Evolutionary conservation across 2,113 vertebrate genomes (phyloP).

Genomic region (Syrmaticus mikado): DNA sequence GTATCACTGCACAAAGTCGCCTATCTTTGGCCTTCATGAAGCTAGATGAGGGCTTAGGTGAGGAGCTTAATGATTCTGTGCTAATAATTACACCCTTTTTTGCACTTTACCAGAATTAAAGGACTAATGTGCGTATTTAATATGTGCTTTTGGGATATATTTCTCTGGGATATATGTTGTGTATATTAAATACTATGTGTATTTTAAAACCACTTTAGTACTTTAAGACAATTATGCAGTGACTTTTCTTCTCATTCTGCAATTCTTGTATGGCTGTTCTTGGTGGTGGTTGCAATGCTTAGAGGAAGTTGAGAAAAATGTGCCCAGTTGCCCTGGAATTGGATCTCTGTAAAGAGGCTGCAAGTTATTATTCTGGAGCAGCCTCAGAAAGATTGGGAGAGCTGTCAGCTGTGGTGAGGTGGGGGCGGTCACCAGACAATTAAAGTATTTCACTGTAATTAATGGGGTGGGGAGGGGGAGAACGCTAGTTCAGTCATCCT

Average conservation of each 20-base stretch:
- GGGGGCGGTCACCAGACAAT: rapidly evolving
- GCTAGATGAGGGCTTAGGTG: neutral
- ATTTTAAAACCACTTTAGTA: neutral
- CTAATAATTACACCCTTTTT: neutral
- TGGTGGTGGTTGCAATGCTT: neutral
- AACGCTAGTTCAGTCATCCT: rapidly evolving
- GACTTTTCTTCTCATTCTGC: neutral
- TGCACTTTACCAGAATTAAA: rapidly evolving
- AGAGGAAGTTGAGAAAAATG: neutral
- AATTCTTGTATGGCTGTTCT: rapidly evolving
- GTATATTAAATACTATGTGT: too few relatives aligned
- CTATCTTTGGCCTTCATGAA: neutral
- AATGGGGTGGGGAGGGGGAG: neutral
- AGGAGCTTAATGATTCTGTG: rapidly evolving
- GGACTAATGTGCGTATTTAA: neutral
- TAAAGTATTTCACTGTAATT: rapidly evolving
- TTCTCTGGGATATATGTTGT: neutral
- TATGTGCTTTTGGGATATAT: rapidly evolving
- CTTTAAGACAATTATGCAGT: neutral
- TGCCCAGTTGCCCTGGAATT: neutral
- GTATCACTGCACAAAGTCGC: neutral
- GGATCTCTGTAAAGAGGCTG: neutral
- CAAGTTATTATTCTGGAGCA: neutral
- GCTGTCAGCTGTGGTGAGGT: rapidly evolving
- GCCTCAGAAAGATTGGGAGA: neutral